Conservation (phyloP, 1,140 invertebrate genomes). For the Ptiloglossa arizonensis region DNA sequence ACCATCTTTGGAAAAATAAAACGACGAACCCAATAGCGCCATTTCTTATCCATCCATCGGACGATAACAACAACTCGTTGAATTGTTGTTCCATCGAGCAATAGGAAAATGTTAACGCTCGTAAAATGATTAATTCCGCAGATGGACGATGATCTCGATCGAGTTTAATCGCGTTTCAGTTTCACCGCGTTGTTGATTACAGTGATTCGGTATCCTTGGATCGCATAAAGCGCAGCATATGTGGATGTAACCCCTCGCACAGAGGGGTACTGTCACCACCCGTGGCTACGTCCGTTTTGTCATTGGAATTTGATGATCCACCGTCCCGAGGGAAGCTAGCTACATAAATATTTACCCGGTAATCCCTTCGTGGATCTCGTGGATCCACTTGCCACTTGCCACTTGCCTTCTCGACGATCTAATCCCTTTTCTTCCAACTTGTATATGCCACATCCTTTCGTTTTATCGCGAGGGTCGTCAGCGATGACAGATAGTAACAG, state of each 20-base stretch:
- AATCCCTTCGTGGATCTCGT: conserved; percentile 66
- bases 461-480: conserved; percentile 46
- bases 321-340: conserved; percentile 47
- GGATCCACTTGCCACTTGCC: too few relatives aligned
- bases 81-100: background rate
- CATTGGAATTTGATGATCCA: conserved; percentile 78
- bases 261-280: conserved; percentile 45
- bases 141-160: conserved; percentile 49
- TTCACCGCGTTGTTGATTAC: background rate
- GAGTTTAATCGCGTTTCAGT: conserved; percentile 48
- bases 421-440: conserved; percentile 46
- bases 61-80: too few relatives aligned
- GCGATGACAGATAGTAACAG: too few relatives aligned
- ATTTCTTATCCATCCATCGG: too few relatives aligned
- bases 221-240: conserved; percentile 66
- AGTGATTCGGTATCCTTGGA: conserved; percentile 5
- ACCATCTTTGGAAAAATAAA: too few relatives aligned
- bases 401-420: conserved; percentile 56
- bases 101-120: conserved; percentile 13
- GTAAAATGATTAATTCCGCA: conserved; percentile 27
- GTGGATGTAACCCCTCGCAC: conserved; percentile 39
- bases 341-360: conserved; percentile 67
- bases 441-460: conserved; percentile 45
- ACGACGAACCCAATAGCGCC: too few relatives aligned
- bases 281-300: conserved; percentile 68